Conservation (phyloP, 2,888 invertebrate species). For the Hydriomena furcata region DNA sequence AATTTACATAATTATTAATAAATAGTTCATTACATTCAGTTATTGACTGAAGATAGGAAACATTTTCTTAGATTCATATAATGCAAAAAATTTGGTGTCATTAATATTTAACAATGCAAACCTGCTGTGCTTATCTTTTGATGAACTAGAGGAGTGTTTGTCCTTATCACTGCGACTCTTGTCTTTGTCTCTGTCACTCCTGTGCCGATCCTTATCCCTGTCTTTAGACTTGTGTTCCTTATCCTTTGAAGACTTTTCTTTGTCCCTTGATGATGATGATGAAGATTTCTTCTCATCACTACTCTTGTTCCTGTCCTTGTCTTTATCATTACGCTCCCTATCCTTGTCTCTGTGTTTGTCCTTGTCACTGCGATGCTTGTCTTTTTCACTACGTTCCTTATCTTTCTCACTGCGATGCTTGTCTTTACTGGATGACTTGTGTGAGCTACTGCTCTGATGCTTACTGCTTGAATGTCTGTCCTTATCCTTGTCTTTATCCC, state of each 20-base stretch:
- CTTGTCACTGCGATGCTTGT: conserved; percentile 54
- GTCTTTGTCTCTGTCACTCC: conserved; percentile 61
- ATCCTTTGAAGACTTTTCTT: conserved; percentile 69
- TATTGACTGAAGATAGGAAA: not conserved
- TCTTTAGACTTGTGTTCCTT: conserved; percentile 77
- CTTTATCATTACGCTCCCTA: conserved; percentile 52
- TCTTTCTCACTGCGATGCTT: conserved; percentile 55
- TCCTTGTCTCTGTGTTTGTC: conserved; percentile 55
- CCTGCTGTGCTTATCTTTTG: conserved; percentile 85
- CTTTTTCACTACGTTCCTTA: conserved; percentile 53
- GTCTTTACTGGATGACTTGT: conserved; percentile 78
- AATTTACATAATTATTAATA: too few species aligned
- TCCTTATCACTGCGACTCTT: conserved; percentile 72
- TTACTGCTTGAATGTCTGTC: conserved; percentile 81
- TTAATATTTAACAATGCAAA: conserved; percentile 37
- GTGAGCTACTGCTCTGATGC: conserved; percentile 82
- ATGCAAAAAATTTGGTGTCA: not conserved
- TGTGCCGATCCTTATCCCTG: conserved; percentile 67
- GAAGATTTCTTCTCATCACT: conserved; percentile 63
- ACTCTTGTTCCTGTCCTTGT: conserved; percentile 68
- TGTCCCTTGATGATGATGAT: conserved; percentile 61
- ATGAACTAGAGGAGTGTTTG: conserved; percentile 71
- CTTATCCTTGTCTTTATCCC: conserved; percentile 82
- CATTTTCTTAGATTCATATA: not conserved
- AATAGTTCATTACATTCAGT: not conserved